These are phyloP conservation scores for Peucedramus taeniatus DNA, from an alignment of 2,113 vertebrate genomes.

Conservation along the genomic window DNA sequence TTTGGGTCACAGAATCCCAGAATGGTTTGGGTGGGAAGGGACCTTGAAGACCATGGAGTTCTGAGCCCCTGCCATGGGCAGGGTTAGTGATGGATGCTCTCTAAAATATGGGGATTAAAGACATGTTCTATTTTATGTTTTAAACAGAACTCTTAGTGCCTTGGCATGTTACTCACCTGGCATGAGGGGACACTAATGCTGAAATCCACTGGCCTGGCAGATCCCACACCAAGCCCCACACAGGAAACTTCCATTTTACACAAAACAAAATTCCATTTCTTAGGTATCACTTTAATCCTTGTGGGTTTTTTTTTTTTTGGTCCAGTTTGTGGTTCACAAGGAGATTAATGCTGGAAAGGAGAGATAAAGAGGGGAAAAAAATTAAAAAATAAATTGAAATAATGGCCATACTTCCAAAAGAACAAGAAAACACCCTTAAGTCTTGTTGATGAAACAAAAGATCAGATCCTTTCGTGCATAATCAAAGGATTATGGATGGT, in stretches of 20 bases:
- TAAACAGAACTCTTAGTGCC: not conserved
- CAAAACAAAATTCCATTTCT: not conserved
- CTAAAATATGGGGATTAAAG: not conserved
- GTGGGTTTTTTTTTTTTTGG: not conserved
- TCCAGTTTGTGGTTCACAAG: rapidly evolving
- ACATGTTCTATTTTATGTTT: rapidly evolving
- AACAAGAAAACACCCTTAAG: not conserved
- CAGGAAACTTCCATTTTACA: not conserved
- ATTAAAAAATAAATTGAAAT: not conserved
- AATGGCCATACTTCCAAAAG: not conserved
- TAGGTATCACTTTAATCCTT: not conserved
- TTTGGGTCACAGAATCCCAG: not conserved
- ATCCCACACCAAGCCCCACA: not conserved
- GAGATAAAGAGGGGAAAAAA: not conserved
- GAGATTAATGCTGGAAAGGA: not conserved
- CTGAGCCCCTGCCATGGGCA: not conserved
- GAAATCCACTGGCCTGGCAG: not conserved
- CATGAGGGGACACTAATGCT: not conserved
- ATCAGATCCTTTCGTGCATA: not conserved
- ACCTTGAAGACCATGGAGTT: not conserved
- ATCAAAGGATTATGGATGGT: not conserved
- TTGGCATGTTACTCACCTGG: not conserved
- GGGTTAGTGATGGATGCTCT: not conserved
- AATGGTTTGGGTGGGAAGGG: not conserved
- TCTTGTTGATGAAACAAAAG: not conserved